Evolutionary conservation across 2,888 invertebrate species (phyloP).

Genomic region (Horisme vitalbata): DNA sequence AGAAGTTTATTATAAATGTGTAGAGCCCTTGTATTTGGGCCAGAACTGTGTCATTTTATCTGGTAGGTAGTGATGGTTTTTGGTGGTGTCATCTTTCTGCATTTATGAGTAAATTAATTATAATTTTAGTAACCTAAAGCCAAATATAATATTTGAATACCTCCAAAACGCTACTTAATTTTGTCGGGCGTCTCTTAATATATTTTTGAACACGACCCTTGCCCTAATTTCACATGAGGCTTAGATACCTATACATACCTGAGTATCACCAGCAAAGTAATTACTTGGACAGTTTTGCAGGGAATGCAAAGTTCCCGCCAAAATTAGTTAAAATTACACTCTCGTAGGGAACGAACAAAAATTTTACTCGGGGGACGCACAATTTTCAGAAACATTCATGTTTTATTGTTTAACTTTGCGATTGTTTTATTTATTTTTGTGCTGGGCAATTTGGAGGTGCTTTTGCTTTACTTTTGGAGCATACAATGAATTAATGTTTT

Average conservation of each 20-base stretch:
- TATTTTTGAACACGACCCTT: neutral
- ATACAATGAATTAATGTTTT: neutral
- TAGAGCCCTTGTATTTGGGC: too few relatives aligned
- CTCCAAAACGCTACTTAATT: too few relatives aligned
- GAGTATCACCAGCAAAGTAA: slow-evolving; percentile 37
- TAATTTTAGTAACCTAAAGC: too few relatives aligned
- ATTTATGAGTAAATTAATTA: too few relatives aligned
- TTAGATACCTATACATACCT: slow-evolving; percentile 30
- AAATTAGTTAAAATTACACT: slow-evolving; percentile 50
- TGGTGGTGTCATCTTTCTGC: too few relatives aligned
- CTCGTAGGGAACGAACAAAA: slow-evolving; percentile 32
- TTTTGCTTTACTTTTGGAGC: neutral
- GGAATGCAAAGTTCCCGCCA: slow-evolving; percentile 35
- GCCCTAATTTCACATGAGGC: slow-evolving; percentile 27
- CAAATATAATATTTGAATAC: too few relatives aligned
- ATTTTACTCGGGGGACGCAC: slow-evolving; percentile 31
- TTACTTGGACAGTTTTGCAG: slow-evolving; percentile 51
- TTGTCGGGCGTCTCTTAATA: too few relatives aligned
- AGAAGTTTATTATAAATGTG: too few relatives aligned
- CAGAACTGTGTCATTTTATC: too few relatives aligned
- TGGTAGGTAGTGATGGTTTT: too few relatives aligned
- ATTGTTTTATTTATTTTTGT: slow-evolving; percentile 18
- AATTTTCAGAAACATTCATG: slow-evolving; percentile 29
- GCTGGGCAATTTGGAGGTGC: slow-evolving; percentile 9
- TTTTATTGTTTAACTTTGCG: slow-evolving; percentile 36